Conservation (phyloP, 2,888 invertebrate genomes). For the Thereva unica region DNA sequence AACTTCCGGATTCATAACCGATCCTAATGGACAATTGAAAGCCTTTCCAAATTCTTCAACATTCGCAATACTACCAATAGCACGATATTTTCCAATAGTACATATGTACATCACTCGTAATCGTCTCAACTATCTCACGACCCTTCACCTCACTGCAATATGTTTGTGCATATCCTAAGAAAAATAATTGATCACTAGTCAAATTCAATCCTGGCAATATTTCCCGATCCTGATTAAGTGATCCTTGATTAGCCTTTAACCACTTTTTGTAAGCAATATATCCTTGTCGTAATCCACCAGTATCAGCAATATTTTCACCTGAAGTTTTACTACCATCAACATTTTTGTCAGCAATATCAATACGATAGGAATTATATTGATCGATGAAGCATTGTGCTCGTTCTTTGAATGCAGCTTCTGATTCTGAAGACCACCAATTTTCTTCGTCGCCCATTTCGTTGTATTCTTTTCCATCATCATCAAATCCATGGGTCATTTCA, state of each 20-base stretch:
- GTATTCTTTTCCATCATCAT: neutral
- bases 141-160: no score
- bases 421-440: slow-evolving; percentile 1
- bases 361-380: slow-evolving; percentile 11
- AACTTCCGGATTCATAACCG: no score
- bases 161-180: no score
- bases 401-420: neutral
- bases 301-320: slow-evolving; percentile 46
- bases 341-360: neutral
- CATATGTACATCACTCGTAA: no score
- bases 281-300: slow-evolving; percentile 45
- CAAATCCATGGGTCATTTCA: slow-evolving; percentile 7
- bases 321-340: slow-evolving; percentile 19
- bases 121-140: no score
- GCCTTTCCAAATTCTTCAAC: no score
- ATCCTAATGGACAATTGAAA: no score
- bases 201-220: slow-evolving; percentile 42
- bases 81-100: no score
- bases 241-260: slow-evolving; percentile 34
- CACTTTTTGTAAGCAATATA: slow-evolving; percentile 44
- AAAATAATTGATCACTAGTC: slow-evolving; percentile 5
- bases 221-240: slow-evolving; percentile 35
- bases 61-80: no score
- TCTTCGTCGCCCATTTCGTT: slow-evolving; percentile 36
- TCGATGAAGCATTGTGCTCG: slow-evolving; percentile 2